Evolutionary conservation across 2,797 vertebrate species (phyloP).

Genomic region (Channa striata): DNA sequence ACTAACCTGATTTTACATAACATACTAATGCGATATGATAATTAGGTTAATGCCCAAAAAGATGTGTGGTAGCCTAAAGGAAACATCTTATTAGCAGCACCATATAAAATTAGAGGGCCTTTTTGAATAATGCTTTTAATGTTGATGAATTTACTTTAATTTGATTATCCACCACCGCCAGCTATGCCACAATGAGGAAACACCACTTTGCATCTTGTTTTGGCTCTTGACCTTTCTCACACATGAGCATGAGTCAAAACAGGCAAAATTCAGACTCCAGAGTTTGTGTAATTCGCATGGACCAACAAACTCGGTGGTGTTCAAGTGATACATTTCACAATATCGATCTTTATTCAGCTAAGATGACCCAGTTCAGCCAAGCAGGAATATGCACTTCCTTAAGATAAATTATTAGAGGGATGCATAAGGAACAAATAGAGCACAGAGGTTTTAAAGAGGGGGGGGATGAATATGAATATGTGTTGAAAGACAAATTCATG

Average conservation of each 20-base stretch:
- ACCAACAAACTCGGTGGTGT: conserved; percentile 1
- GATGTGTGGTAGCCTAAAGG: conserved; percentile 56
- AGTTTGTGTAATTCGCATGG: neutral
- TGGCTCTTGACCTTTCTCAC: conserved; percentile 64
- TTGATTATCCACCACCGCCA: conserved; percentile 58
- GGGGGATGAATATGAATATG: conserved; percentile 56
- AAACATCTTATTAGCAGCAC: conserved; percentile 47
- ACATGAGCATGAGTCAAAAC: conserved; percentile 39
- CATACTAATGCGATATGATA: conserved; percentile 53
- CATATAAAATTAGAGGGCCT: conserved; percentile 36
- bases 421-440: conserved; percentile 11
- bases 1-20: conserved; percentile 50
- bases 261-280: neutral
- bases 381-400: neutral
- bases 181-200: conserved; percentile 36
- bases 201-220: conserved; percentile 39
- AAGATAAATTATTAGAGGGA: neutral
- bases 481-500: conserved; percentile 54
- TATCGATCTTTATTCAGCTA: conserved; percentile 8
- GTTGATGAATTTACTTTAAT: conserved; percentile 66
- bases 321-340: conserved; percentile 8
- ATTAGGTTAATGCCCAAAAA: conserved; percentile 63
- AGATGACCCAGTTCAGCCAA: conserved; percentile 1
- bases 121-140: conserved; percentile 60
- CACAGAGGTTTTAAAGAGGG: conserved; percentile 14